Percentiles rank a stretch among this genome's conserved stretches.
Evolutionary conservation across 2,888 invertebrate genomes (phyloP).

Genomic region (Eustalomyia histrio): DNA sequence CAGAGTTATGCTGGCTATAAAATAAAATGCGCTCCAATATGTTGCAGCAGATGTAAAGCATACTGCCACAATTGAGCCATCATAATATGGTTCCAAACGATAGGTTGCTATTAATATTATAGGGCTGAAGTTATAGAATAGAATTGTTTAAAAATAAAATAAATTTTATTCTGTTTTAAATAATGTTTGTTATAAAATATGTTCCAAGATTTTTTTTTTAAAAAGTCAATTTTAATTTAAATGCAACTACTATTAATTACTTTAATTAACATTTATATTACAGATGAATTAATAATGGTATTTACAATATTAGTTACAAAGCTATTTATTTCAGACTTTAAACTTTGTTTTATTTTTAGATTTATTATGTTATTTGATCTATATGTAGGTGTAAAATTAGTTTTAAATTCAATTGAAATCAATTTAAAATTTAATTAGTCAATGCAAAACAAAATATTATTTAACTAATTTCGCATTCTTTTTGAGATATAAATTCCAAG

Average conservation of each 20-base stretch:
- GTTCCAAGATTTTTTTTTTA: neutral
- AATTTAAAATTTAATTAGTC: too few relatives aligned
- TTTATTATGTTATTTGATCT: too few relatives aligned
- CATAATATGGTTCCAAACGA: slow-evolving; percentile 85
- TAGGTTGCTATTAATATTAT: slow-evolving; percentile 90
- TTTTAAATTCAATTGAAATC: too few relatives aligned
- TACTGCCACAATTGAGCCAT: slow-evolving; percentile 85
- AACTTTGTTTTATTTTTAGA: too few relatives aligned
- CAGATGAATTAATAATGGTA: too few relatives aligned
- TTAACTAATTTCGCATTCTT: too few relatives aligned
- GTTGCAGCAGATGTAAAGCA: slow-evolving; percentile 90
- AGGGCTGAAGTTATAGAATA: slow-evolving; percentile 83
- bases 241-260: neutral
- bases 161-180: neutral
- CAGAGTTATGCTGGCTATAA: slow-evolving; percentile 87
- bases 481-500: too few relatives aligned
- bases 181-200: neutral
- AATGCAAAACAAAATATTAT: too few relatives aligned
- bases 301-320: too few relatives aligned
- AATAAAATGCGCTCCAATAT: slow-evolving; percentile 89
- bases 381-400: too few relatives aligned
- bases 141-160: neutral
- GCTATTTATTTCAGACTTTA: too few relatives aligned
- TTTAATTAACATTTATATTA: too few relatives aligned
- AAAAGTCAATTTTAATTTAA: neutral